Evolutionary conservation across 2,113 vertebrate genomes (phyloP), one percentile per base, ranked within the genome.

Genomic region (Gobius niger): DNA sequence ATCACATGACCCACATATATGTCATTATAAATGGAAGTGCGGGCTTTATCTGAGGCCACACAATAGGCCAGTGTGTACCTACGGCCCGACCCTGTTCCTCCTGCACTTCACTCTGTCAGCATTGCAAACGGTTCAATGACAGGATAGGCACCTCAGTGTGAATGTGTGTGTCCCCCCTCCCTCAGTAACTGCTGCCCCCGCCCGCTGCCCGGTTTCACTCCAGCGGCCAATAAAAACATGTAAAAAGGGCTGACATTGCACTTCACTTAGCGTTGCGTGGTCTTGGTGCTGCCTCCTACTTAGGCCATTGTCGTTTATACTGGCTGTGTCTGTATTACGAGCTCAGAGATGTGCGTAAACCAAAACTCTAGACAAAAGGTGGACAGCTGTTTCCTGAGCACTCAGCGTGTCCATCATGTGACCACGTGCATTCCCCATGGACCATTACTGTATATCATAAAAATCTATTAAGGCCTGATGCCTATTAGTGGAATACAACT

Each of bases 301-400:
- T 85, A 75, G 70, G 56, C 75, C 70, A 82, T 84, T 87, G 80
- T 89, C 76, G 67, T 72, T 73, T 12, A 14, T 73, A 12, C 77
- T 77, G 78, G 79, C 80, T 53, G 75, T 72, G 82, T 80, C 56
- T 89, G 87, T 87, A 84, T 90, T 72, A 71, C 70, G 67, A 84
- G 75, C 72, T 83, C 83, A 70, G 75, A 82, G 77, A 73, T 75
- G 82, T 86, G 78, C 75, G 82, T 90, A 87, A 91, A 91, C 62
- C 74, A 77, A 80, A 85, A 83, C 76, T 81, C 70, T 72, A 34
- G 78, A 87, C 82, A 90, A 88, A 81, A 57, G 75, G 41, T 24
- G n/a, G 70, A 63, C 82, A 85, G 84, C 83, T 89, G 84, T 85
- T 87, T 91, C 87, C 83, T 88, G 65, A 81, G 70, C 78, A 82